phyloP scores from a whole-genome alignment of 2,797 vertebrate species.

The Diplodus sargus region DNA sequence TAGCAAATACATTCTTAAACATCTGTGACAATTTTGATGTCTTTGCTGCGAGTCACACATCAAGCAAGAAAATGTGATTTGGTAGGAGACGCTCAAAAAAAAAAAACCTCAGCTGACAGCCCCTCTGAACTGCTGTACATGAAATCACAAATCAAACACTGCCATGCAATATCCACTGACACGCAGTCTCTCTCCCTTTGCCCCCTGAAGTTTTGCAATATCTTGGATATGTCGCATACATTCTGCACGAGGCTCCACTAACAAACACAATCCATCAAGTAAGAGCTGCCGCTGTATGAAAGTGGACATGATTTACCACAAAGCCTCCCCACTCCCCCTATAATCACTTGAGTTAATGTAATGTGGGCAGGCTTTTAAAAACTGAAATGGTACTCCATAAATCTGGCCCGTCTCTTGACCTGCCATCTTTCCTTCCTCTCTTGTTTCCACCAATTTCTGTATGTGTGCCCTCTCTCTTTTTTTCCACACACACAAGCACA shows the following conservation, averaged over 20 bases:
- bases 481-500: background rate
- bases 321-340: constrained; percentile 62
- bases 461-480: constrained; percentile 20
- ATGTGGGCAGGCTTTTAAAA: constrained; percentile 83
- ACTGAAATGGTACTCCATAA: constrained; percentile 78
- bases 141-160: constrained; percentile 44
- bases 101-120: constrained; percentile 14
- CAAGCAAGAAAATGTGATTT: constrained; percentile 40
- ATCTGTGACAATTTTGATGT: constrained; percentile 28
- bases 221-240: constrained; percentile 18
- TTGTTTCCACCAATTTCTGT: constrained; percentile 35
- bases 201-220: constrained; percentile 26
- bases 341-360: constrained; percentile 83
- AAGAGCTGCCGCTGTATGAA: constrained; percentile 69
- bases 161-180: constrained; percentile 18
- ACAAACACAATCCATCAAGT: constrained; percentile 80
- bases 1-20: constrained; percentile 13
- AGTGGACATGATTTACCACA: constrained; percentile 82
- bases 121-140: constrained; percentile 12
- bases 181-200: background rate
- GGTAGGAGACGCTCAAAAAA: constrained; percentile 9
- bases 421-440: constrained; percentile 55
- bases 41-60: constrained; percentile 36
- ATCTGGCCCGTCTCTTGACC: constrained; percentile 74
- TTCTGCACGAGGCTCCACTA: constrained; percentile 50